Evolutionary conservation across 1,140 invertebrate genomes (phyloP), one percentile per base, ranked within the genome.

Genomic region (Microvelia longipes): DNA sequence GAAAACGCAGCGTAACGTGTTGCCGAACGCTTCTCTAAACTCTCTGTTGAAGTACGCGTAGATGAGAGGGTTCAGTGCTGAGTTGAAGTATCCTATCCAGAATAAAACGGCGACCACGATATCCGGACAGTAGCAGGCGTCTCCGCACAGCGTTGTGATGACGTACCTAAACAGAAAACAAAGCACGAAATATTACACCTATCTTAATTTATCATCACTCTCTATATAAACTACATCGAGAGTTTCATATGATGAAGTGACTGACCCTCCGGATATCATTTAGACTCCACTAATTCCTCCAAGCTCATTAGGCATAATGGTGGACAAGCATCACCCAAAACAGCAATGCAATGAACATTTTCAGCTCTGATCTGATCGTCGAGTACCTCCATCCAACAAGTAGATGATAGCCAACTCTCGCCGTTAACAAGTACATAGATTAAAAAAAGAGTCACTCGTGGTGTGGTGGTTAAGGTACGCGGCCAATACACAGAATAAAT

Each of bases 41-140:
- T 98, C 96, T 28, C 94, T 85, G 81, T 99, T 98, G 83, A 98
- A 98, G 81, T 98, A 98, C 71, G 94, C 94, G 82, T 98, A 98
- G 75, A 98, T 97, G 70, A 97, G 83, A 0, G 94, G 95, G 81
- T 98, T 98, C 28, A 97, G 84, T 28, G 93, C 93, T n/a, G 94
- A 97, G 81, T 98, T 98, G 82, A 96, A 93, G 81, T 91, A 91
- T 50, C 90, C 89, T 74, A 91, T 89, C 90, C 90, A 91, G 80
- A 91, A 91, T 0, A 91, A 80, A 28, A 90, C 84, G n/a, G 86
- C 85, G 0, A 91, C 88, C 0, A 96, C 85, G n/a, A 89, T 83
- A 63, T 88, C 86, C 0, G 93, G 93, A 69, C 88, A 92, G 29
- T 88, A 84, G 76, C 93, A 96, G 0, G 85, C 82, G 26, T 89